Evolutionary conservation across 1,140 invertebrate genomes (phyloP), one percentile per base, ranked within the genome.

Genomic region (Oppia nitens): DNA sequence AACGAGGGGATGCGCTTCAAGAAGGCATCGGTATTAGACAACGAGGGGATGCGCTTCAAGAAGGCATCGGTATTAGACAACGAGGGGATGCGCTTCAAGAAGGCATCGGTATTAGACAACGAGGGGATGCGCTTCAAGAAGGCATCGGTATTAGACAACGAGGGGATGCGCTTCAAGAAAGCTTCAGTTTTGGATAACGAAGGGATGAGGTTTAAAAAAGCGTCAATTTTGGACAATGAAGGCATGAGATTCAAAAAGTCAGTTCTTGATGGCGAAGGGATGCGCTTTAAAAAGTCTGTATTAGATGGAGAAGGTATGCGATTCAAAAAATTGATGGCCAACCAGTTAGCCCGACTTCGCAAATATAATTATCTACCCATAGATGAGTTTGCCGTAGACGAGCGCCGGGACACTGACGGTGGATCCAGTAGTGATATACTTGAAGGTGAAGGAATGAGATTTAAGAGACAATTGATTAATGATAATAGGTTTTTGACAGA

Each of bases 201-300:
- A 57, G 56, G 56, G 50, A 20, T 57, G 17, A 45, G 56, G n/a
- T 57, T 57, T 24, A 57, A 57, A 40, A 57, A 57, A n/a, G n/a
- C n/a, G 25, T 14, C n/a, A 3, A n/a, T 57, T 26, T 25, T 57
- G 40, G 50, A 57, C 24, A 24, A 57, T 4, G 56, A 57, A 45
- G 56, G 56, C 1, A 57, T 57, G 56, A 17, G 56, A 20, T 57
- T 57, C 32, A 49, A 27, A 28, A 57, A 27, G 26, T 4, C 25
- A 20, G 47, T 57, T 40, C 40, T 57, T 14, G 4, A 57, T 23
- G 56, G 56, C 47, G 56, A 57, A 49, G n/a, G n/a, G n/a, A n/a
- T n/a, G n/a, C n/a, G n/a, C n/a, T n/a, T n/a, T n/a, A n/a, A n/a
- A n/a, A n/a, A n/a, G n/a, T n/a, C n/a, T n/a, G n/a, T n/a, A n/a